phyloP scores from a whole-genome alignment of 2,797 vertebrate species.

The Anolis apletophallus region DNA sequence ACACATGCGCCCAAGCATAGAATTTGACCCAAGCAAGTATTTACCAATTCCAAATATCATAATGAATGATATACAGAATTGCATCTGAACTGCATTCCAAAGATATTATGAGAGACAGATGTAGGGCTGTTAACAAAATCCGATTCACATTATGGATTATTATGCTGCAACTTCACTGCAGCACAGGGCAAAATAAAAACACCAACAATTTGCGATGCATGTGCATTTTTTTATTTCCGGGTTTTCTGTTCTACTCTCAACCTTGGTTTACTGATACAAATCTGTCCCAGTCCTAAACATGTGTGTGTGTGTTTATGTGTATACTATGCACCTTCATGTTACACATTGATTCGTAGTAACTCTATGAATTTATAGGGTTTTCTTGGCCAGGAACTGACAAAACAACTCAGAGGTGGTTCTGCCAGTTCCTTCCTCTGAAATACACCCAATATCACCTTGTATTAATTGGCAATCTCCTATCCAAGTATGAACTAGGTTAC shows the following conservation, averaged over 20 bases:
- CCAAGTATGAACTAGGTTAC: too few species aligned
- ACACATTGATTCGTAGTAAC: too few species aligned
- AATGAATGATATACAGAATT: constrained; percentile 50
- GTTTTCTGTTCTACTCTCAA: constrained; percentile 22
- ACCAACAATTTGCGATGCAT: neutral
- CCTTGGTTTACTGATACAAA: constrained; percentile 20
- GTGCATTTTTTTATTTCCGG: neutral
- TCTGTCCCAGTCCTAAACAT: neutral
- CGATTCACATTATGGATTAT: constrained; percentile 57
- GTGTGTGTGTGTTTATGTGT: too few species aligned
- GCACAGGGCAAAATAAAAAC: constrained; percentile 38
- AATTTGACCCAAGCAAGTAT: constrained; percentile 23
- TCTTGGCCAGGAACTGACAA: too few species aligned
- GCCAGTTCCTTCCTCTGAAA: too few species aligned
- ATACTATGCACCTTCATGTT: too few species aligned
- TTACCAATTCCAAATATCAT: constrained; percentile 34
- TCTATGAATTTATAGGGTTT: too few species aligned
- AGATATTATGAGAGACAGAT: constrained; percentile 39
- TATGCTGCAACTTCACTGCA: constrained; percentile 47
- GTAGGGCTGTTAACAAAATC: constrained; percentile 51
- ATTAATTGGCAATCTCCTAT: too few species aligned
- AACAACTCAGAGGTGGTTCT: too few species aligned
- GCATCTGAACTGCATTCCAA: constrained; percentile 57
- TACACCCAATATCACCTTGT: too few species aligned
- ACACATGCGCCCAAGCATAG: constrained; percentile 7